phyloP scores from a whole-genome alignment of 2,797 vertebrate genomes.

The Lateolabrax maculatus region DNA sequence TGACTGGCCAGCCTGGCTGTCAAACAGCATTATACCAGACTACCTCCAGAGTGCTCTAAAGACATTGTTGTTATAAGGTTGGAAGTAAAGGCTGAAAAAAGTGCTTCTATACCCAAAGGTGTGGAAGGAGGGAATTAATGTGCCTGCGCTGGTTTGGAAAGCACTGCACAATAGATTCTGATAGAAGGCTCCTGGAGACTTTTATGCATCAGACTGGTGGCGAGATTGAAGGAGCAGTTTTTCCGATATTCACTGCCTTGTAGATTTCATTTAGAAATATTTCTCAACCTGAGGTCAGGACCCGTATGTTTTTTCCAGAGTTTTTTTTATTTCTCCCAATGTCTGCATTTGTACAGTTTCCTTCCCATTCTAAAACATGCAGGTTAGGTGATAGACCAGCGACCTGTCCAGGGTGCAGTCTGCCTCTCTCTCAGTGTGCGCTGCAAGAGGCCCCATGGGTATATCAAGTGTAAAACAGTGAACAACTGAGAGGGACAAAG shows the following conservation, averaged over 20 bases:
- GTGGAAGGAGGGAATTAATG: conserved; percentile 26
- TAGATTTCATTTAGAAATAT: conserved; percentile 22
- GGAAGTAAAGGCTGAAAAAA: conserved; percentile 47
- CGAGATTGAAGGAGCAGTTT: conserved; percentile 36
- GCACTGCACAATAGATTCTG: conserved; percentile 50
- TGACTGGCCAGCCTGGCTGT: conserved; percentile 57
- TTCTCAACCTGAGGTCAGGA: conserved; percentile 26
- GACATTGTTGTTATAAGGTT: conserved; percentile 63
- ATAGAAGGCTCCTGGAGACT: conserved; percentile 36
- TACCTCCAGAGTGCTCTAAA: conserved; percentile 51
- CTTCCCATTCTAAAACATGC: neutral
- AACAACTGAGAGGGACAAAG: conserved; percentile 31
- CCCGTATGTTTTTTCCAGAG: neutral
- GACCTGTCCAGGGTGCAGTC: neutral
- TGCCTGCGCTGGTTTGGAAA: conserved; percentile 39
- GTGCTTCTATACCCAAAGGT: conserved; percentile 47
- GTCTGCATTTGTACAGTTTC: neutral
- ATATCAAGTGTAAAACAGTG: conserved; percentile 6
- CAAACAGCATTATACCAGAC: conserved; percentile 54
- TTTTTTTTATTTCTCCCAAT: neutral
- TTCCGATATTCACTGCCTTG: conserved; percentile 19
- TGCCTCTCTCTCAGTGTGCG: neutral
- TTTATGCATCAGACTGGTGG: conserved; percentile 32
- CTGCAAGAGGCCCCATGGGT: conserved; percentile 8
- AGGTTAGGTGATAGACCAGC: neutral